Base-by-base conservation (phyloP, 2,797 vertebrate species). In the Scolopax rusticola region DNA sequence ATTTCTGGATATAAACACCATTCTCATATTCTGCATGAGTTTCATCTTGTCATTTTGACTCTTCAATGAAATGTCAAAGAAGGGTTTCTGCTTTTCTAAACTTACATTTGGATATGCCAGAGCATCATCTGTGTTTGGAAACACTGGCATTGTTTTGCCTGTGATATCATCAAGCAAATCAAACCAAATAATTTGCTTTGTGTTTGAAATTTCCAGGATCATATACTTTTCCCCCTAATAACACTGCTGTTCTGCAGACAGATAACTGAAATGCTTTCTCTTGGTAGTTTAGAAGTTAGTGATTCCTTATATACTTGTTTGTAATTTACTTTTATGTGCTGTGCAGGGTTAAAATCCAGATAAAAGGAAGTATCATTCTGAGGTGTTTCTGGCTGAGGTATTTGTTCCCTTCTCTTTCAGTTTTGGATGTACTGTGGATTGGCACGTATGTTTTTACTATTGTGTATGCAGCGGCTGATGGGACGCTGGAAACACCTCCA, bases 371-470 rank as follows among this genome's bases (percentile, higher is more conserved):
- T 36, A 3, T 28, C 9, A 2, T 24, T 45, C 9, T 43, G 7
- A 54, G 32, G 6, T 33, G 23, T 76, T 73, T 56, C 20, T 89
- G 53, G 6, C 45, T 94, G 63, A 89, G 32, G 19, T n/a, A 4
- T 79, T 92, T 79, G 23, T 87, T 93, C 57, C 21, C 43, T 95
- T 95, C 28, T 68, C n/a, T 97, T 95, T 64, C 97, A 99, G 99
- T 99, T 95, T 87, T 99, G 96, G 99, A 99, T 24, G 98, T 99
- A 18, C 98, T 99, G 70, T 99, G 99, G 99, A 98, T 99, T 41
- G 99, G 98, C 89, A 99, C 99, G 0, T 99, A 97, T 0, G 99
- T 99, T 95, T 99, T 99, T 83, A 98, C 98, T 1, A 99, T 99
- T 17, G 99, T 98, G 0, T 99, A 99, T 20, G 99, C 99, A 4